Evolutionary conservation across 2,113 vertebrate genomes (phyloP), one percentile per base, ranked within the genome.

Genomic region (Balaenoptera acutorostrata): DNA sequence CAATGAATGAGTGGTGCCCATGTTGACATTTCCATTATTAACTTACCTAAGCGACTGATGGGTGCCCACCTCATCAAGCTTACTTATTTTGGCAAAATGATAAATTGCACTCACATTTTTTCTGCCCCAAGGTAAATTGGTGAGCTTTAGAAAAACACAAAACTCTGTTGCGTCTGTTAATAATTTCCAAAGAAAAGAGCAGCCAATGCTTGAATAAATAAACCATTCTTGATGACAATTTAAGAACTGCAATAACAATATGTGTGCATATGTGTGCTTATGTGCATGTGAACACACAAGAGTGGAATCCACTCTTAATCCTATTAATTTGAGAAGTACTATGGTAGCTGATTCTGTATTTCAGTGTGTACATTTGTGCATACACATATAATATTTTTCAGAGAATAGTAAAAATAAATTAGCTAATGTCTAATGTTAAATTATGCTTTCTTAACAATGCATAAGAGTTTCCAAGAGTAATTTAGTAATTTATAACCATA

Each of bases 101-200:
- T 96, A 92, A 95, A 97, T 96, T 96, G 69, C 57, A n/a, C 71
- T 96, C 52, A 41, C 72, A 71, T 85, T 95, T 97, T 97, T 97
- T 93, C 68, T 92, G 88, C 41, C 64, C 71, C 31, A 64, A 97
- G 89, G 92, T 69, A 97, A 97, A 93, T 55, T 96, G 95, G 93
- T 97, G 87, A 97, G 68, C 36, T 86, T 94, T 52, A n/a, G 81
- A 81, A 94, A 44, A 64, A 52, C 66, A 94, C 33, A 78, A 39
- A 83, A 77, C 63, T 96, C 49, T 90, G 91, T 90, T 85, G 63
- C 64, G 86, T 97, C 97, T 98, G 96, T 96, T 97, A 97, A 95
- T 97, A 96, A 98, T 97, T 98, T 96, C 92, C 93, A 92, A 97
- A 96, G 96, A 90, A 91, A 94, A 93, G 95, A 96, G 80, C 89